phyloP scores from a whole-genome alignment of 2,888 invertebrate genomes.

The Kryphioiulus occultus region DNA sequence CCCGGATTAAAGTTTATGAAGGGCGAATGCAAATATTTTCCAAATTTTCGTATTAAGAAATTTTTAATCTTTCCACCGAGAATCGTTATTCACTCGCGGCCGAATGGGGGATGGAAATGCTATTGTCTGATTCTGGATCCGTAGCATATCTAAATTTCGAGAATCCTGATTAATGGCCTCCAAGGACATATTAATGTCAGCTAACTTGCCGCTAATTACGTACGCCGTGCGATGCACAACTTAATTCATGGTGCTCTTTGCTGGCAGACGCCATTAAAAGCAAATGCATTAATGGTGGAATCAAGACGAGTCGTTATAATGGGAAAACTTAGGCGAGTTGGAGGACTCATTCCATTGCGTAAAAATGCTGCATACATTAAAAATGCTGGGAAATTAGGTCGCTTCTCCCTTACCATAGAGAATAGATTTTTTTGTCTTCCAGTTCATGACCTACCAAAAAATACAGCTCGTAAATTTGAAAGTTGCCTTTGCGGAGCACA shows the following conservation, averaged over 20 bases:
- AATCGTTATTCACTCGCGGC: neutral
- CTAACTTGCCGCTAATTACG: slow-evolving; percentile 35
- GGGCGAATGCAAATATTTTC: slow-evolving; percentile 2
- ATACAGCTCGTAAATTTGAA: too few relatives aligned
- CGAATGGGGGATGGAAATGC: neutral
- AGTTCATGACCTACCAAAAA: too few relatives aligned
- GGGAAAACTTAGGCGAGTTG: neutral
- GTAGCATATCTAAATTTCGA: slow-evolving; percentile 31
- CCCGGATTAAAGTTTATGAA: neutral
- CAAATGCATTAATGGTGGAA: neutral
- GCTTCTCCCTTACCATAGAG: too few relatives aligned
- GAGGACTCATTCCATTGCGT: neutral
- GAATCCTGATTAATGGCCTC: slow-evolving; percentile 35
- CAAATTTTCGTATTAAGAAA: slow-evolving; percentile 35
- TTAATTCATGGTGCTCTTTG: slow-evolving; percentile 18
- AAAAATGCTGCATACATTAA: neutral
- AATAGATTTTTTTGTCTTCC: too few relatives aligned
- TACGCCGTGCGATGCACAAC: neutral
- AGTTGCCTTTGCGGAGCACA: too few relatives aligned
- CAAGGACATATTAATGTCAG: slow-evolving; percentile 6
- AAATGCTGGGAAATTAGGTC: neutral
- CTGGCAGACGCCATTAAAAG: slow-evolving; percentile 22
- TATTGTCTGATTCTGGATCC: slow-evolving; percentile 18
- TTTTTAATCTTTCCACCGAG: slow-evolving; percentile 26
- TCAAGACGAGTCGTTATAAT: neutral